Base-by-base conservation (phyloP, 2,888 invertebrate species). In the Drosophila anceps region DNA sequence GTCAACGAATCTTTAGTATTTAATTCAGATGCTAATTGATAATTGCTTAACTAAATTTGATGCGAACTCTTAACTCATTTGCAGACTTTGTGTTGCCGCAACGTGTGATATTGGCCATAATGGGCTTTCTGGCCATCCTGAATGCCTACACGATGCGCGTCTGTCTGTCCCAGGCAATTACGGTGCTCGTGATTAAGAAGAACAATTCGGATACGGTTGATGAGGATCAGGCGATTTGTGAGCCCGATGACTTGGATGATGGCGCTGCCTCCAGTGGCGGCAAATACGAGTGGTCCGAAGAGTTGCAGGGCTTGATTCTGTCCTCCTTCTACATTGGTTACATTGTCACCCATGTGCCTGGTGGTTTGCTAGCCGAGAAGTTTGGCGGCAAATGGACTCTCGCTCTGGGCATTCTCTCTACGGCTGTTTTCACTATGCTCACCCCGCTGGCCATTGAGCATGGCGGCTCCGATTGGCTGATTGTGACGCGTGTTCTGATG, bases 291-390 rank as follows among this genome's bases (percentile, higher is more conserved):
- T 97, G 96, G 96, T 94, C 94, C 59, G 95, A 95, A 91, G 93
- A 94, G 64, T 94, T 95, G 3, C 96, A 96, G 93, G 97, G 97
- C 0, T 92, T 96, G 43, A 96, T 97, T 48, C 93, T 97, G 4
- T 96, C 96, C 54, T 95, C 97, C 0, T 97, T 98, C 92, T 98
- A 96, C 93, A 97, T 96, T 94, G 97, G 97, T 2, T 97, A 97
- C 93, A 95, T 97, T 1, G 69, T 96, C 0, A 97, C 97, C 0
- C 97, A 97, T 89, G 92, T 98, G 33, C 97, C 97, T 0, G 97
- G 97, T 50, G 97, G 97, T 62, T 94, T 96, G 59, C 90, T 98
- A 41, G 96, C 97, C 0, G 97, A 97, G 84, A 95, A 95, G 77
- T 96, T 96, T 77, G 98, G 98, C 24, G 98, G 97, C 18, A 98